A percentile compares a stretch with the other conserved stretches of the same genome.
Evolutionary conservation across 2,797 vertebrate species (phyloP).

Genomic region (Cuculus canorus): DNA sequence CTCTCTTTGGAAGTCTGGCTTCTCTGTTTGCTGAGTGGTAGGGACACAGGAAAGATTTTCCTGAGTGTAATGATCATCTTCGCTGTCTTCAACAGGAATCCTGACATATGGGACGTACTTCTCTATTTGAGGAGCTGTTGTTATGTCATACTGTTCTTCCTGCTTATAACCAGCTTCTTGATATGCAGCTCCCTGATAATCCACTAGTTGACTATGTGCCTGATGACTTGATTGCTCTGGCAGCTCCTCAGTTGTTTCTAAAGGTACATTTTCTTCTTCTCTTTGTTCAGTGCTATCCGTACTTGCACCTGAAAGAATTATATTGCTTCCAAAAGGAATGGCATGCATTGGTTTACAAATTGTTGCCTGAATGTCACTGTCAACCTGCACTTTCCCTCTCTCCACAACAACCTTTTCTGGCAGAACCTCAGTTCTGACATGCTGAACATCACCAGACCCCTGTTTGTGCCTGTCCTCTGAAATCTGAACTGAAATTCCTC

Average conservation of each 20-base stretch:
- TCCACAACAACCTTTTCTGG: neutral
- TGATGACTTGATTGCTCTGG: constrained; percentile 57
- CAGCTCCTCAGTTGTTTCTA: constrained; percentile 58
- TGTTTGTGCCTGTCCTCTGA: neutral
- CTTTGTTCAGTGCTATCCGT: constrained; percentile 40
- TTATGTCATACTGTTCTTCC: neutral
- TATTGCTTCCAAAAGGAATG: constrained; percentile 72
- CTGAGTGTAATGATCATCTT: neutral
- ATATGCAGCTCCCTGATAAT: constrained; percentile 26
- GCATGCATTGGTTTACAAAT: constrained; percentile 70
- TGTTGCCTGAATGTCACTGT: constrained; percentile 60
- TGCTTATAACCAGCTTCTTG: constrained; percentile 31
- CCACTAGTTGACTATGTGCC: neutral
- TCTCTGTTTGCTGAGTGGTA: neutral
- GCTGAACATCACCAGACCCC: neutral
- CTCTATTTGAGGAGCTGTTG: neutral
- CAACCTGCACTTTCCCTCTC: constrained; percentile 14
- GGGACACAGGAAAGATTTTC: neutral
- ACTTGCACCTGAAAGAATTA: constrained; percentile 21
- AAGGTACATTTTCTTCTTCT: constrained; percentile 49
- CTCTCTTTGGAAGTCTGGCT: neutral
- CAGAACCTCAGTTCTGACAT: constrained; percentile 33
- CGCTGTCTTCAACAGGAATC: constrained; percentile 49
- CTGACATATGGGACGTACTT: neutral
- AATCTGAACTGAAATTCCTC: constrained; percentile 25